Base-by-base conservation (phyloP, 2,888 invertebrate species). In the Chloroclystis v-ata region DNA sequence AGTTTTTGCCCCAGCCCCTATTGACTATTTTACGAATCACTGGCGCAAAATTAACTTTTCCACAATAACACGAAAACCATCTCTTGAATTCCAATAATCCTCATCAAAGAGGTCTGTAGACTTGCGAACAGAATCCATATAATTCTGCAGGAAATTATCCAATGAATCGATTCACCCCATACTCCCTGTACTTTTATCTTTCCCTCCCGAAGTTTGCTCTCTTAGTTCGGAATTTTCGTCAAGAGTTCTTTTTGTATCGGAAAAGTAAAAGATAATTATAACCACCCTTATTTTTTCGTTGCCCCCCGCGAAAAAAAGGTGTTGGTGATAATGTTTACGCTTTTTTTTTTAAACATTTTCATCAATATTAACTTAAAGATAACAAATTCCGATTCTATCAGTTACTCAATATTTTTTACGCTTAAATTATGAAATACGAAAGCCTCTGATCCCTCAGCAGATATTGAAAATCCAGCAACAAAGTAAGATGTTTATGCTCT, bases 101-200 rank as follows among this genome's bases (percentile, higher is more conserved):
- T 28, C 40, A 48, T 48, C 43, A 40, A 48, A 40, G 43, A 25
- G 26, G 35, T 43, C 35, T 46, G 43, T 40, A 51, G 53, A 51
- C 49, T 42, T 53, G 47, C 47, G 49, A 52, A 52, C 49, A 30
- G 51, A 53, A 52, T 52, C 56, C 49, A 41, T 52, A 56, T 52
- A 52, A 45, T 52, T 46, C 47, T 37, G 37, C 29, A 43, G 43
- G 50, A 52, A 43, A 47, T 52, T 55, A 49, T 56, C 43, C 43
- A 47, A 38, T 46, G 44, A 47, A 51, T 56, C 53, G 54, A 54
- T 51, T 43, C 50, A 26, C 9, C 16, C 9, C 16, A n/a, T 37
- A 33, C 32, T 35, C 32, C 30, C 13, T 32, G 28, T 32, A 13
- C 30, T 35, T 38, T 20, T 43, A 37, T 29, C 37, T 39, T 8